A percentile compares a stretch with the other conserved stretches of the same genome.
Conservation (phyloP, 2,797 vertebrate species). For the Alectoris magna region DNA sequence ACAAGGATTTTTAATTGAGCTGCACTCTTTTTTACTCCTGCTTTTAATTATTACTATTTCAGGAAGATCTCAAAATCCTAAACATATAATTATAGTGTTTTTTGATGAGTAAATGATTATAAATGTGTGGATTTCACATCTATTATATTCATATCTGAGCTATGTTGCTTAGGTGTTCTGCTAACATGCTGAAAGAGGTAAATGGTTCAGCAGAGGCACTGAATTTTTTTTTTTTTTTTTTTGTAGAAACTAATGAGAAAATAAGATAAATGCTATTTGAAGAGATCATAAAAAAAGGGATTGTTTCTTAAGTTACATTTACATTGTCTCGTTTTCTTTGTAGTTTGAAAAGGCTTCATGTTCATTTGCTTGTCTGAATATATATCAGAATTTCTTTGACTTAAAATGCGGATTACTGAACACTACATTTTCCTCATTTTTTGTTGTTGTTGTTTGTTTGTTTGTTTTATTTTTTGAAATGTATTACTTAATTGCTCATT, state of each 20-base stretch:
- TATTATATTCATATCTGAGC: background rate
- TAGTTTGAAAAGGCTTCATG: background rate
- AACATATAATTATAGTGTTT: background rate
- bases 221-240: background rate
- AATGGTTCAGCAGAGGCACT: accelerated
- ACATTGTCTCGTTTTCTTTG: background rate
- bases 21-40: background rate
- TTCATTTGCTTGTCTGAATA: background rate
- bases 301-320: background rate
- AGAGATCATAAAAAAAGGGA: background rate
- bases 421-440: background rate
- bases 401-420: background rate
- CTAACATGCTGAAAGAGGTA: background rate
- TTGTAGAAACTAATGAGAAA: background rate
- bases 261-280: background rate
- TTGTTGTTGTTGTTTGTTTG: too few species aligned
- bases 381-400: background rate
- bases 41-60: background rate
- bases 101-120: background rate
- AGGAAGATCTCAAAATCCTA: background rate
- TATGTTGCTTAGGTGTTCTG: background rate
- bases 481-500: background rate
- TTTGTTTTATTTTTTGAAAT: background rate
- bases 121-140: background rate
- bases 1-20: background rate